Percentiles rank a stretch among this genome's conserved stretches.
phyloP scores from a whole-genome alignment of 2,797 vertebrate species.

The Nannoperca obscura region DNA sequence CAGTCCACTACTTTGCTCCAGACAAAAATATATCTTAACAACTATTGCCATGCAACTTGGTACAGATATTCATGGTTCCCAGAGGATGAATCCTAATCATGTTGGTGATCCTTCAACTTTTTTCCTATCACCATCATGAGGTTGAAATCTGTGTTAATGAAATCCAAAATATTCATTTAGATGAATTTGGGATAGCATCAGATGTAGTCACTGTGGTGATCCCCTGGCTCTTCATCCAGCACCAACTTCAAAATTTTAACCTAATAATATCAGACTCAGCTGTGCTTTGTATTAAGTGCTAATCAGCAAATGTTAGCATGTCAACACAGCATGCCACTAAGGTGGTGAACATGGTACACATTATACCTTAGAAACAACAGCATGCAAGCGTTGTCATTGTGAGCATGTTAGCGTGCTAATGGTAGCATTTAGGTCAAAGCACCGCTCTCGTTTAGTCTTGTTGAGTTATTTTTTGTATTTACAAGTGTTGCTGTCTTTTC shows the following conservation, averaged over 20 bases:
- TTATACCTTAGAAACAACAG: neutral
- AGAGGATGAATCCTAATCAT: neutral
- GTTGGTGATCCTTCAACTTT: neutral
- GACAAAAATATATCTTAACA: neutral
- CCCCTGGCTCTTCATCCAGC: neutral
- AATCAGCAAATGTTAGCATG: neutral
- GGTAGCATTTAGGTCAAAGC: slow-evolving; percentile 9
- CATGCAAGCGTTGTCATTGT: neutral
- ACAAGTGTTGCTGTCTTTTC: slow-evolving; percentile 42
- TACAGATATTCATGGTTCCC: neutral
- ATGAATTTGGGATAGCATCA: neutral
- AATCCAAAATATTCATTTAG: too few species aligned
- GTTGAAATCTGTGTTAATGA: neutral
- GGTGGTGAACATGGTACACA: neutral
- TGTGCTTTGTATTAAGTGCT: neutral
- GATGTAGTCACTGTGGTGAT: neutral
- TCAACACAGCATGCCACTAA: too few species aligned
- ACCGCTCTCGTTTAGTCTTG: neutral
- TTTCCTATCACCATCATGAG: neutral
- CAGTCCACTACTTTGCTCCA: neutral
- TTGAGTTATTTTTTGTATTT: slow-evolving; percentile 57
- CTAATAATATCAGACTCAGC: neutral
- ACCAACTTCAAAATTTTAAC: too few species aligned
- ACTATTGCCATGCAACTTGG: neutral
- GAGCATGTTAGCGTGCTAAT: slow-evolving; percentile 1